A percentile compares a stretch with the other conserved stretches of the same genome.
phyloP scores from a whole-genome alignment of 2,888 invertebrate genomes.

The Lasioglossum morio region DNA sequence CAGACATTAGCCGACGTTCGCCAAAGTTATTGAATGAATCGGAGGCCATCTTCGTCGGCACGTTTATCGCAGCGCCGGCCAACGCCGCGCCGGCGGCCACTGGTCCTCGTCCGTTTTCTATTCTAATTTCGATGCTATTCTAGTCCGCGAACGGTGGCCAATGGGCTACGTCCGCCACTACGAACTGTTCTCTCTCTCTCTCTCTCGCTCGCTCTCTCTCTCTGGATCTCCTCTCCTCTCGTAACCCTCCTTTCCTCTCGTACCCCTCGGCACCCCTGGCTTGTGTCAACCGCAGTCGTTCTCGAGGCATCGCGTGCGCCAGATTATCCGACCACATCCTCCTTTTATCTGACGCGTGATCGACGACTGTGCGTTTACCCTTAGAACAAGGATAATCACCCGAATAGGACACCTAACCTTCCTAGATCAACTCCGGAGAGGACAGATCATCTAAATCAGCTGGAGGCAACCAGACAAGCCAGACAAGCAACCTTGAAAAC shows the following conservation, averaged over 20 bases:
- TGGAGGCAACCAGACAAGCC: too few relatives aligned
- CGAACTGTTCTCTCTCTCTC: constrained; percentile 36
- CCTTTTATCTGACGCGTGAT: constrained; percentile 42
- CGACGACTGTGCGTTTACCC: not conserved
- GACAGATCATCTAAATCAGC: not conserved
- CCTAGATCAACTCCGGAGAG: not conserved
- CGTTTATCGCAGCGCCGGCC: not conserved
- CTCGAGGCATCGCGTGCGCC: constrained; percentile 77
- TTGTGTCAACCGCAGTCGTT: constrained; percentile 74
- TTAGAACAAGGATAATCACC: not conserved
- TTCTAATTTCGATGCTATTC: constrained; percentile 74
- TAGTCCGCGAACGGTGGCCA: constrained; percentile 68
- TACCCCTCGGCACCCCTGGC: constrained; percentile 53
- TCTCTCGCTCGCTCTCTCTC: constrained; percentile 12
- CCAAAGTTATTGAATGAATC: constrained; percentile 19
- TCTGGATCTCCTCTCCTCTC: not conserved
- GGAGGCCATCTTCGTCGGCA: constrained; percentile 3
- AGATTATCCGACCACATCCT: constrained; percentile 63
- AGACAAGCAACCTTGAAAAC: too few relatives aligned
- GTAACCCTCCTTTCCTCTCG: constrained; percentile 7
- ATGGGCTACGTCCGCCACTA: constrained; percentile 69
- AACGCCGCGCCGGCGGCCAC: constrained; percentile 6
- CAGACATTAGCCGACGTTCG: not conserved
- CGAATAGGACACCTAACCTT: not conserved
- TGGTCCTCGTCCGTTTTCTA: constrained; percentile 69